phyloP scores from a whole-genome alignment of 2,888 invertebrate genomes.

The Cephalotes varians region DNA sequence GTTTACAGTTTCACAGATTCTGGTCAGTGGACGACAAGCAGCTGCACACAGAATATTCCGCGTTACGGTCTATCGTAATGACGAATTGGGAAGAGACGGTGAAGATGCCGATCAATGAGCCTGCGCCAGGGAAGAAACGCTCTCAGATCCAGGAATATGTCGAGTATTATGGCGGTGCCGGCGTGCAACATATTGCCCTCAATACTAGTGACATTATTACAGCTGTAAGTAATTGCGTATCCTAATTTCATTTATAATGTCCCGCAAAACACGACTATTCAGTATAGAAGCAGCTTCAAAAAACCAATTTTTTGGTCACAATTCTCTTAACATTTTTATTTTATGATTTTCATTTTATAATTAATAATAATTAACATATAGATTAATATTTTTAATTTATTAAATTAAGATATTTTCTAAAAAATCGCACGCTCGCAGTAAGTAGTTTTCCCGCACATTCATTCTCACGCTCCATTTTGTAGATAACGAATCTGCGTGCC shows the following conservation, averaged over 20 bases:
- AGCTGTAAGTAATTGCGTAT: constrained; percentile 88
- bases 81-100: constrained; percentile 99
- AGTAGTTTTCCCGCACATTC: not conserved
- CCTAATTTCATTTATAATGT: not conserved
- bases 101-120: constrained; percentile 99
- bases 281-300: not conserved
- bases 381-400: not conserved
- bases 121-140: constrained; percentile 96
- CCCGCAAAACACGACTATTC: not conserved
- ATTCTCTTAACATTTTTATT: constrained; percentile 8
- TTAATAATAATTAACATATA: constrained; percentile 17
- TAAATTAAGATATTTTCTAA: constrained; percentile 10
- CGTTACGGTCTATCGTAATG: constrained; percentile 98
- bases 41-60: constrained; percentile 98
- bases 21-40: constrained; percentile 99
- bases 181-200: constrained; percentile 99
- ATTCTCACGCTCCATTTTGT: constrained; percentile 19
- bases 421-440: constrained; percentile 19
- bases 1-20: constrained; percentile 93
- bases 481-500: constrained; percentile 91
- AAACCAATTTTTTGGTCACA: not conserved
- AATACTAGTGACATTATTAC: constrained; percentile 96
- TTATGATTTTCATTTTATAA: not conserved
- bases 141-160: constrained; percentile 99
- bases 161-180: constrained; percentile 98